Base-by-base conservation (phyloP, 2,113 vertebrate species). In the Macroglossus sobrinus region DNA sequence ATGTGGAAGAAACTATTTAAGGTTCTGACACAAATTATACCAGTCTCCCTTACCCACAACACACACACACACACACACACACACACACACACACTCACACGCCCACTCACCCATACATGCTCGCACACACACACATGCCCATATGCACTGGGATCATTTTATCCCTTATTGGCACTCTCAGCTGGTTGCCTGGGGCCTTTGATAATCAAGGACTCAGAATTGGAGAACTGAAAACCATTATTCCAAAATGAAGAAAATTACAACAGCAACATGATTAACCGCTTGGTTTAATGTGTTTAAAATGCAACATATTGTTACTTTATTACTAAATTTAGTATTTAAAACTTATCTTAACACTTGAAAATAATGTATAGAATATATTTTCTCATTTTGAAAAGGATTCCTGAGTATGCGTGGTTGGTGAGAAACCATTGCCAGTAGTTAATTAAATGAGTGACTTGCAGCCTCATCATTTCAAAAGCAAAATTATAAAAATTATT, bases 341-440 rank as follows among this genome's bases (percentile, higher is more conserved):
- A 69, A 59, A 85, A 91, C 24, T 66, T 68, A 92, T 63, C 22
- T 12, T 43, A 75, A 18, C 53, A 15, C 85, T 95, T 57, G 45
- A 68, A 81, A 95, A 89, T 82, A 92, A 97, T 93, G 80, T 93
- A 50, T 72, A 82, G 22, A 53, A 26, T 68, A 4, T 74, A 53
- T 93, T 92, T 95, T 75, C 47, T 95, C 93, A 78, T 93, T 94
- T 92, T 72, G 78, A 93, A 94, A 94, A 95, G 66, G 71, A 85
- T 97, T 84, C 93, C 45, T 2, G 10, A 92, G 30, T 66, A 21
- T 94, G 30, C 40, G 5, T 7, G 22, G 89, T 47, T 13, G 30
- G 84, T 87, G 85, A 75, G 53, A 91, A 74, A 63, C 43, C 30
- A 9, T 89, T 82, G 84, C 88, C 87, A 53, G 10, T 28, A 38